Evolutionary conservation across 2,113 vertebrate genomes (phyloP).

Genomic region (Datnioides undecimradiatus): DNA sequence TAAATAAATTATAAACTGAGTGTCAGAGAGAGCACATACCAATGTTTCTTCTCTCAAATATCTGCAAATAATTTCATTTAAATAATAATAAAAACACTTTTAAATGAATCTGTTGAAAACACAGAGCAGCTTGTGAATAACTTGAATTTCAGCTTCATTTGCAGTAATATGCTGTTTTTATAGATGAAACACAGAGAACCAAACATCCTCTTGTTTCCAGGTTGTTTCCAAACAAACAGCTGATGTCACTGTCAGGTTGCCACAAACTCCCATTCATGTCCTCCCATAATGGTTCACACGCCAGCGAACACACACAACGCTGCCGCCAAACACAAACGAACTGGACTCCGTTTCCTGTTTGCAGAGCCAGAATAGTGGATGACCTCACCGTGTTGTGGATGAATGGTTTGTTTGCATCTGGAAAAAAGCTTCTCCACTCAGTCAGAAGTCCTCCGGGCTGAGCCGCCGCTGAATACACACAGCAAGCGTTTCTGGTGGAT

Average conservation of each 20-base stretch:
- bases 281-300: slow-evolving; percentile 20
- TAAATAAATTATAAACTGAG: too few species aligned
- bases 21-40: too few species aligned
- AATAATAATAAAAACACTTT: too few species aligned
- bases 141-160: too few species aligned
- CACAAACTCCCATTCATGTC: slow-evolving; percentile 42
- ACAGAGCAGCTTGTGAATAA: too few species aligned
- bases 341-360: slow-evolving; percentile 47
- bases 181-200: background rate
- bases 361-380: slow-evolving; percentile 26
- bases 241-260: slow-evolving; percentile 22
- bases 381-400: slow-evolving; percentile 37
- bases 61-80: too few species aligned
- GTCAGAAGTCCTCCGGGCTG: slow-evolving; percentile 9
- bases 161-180: too few species aligned
- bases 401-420: slow-evolving; percentile 48
- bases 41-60: too few species aligned
- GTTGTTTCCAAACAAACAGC: slow-evolving; percentile 12
- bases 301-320: slow-evolving; percentile 28
- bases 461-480: background rate
- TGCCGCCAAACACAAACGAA: slow-evolving; percentile 20
- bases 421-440: slow-evolving; percentile 31
- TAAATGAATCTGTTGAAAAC: too few species aligned
- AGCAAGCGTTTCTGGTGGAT: slow-evolving; percentile 45
- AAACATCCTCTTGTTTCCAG: background rate